Evolutionary conservation across 2,888 invertebrate genomes (phyloP).

Genomic region (Linnaemya tessellans): DNA sequence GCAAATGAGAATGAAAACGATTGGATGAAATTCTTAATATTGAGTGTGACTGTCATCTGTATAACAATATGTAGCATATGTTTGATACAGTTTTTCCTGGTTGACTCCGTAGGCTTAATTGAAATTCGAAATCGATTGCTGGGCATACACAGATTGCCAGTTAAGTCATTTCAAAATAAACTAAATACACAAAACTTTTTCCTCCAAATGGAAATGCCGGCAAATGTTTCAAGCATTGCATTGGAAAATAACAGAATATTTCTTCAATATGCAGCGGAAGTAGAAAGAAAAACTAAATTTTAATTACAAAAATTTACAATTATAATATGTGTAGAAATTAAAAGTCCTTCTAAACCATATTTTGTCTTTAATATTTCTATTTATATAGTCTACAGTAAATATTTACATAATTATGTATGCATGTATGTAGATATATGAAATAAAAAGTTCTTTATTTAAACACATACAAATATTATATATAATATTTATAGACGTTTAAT

Average conservation of each 20-base stretch:
- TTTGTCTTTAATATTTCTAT: too few relatives aligned
- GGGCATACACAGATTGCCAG: constrained; percentile 74
- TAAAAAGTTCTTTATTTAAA: too few relatives aligned
- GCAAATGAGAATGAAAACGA: constrained; percentile 46
- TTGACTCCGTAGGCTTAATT: constrained; percentile 76
- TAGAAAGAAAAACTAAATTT: constrained; percentile 41
- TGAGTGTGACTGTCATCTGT: constrained; percentile 72
- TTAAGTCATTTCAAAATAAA: constrained; percentile 75
- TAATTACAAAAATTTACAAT: constrained; percentile 15
- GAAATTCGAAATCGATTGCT: constrained; percentile 79
- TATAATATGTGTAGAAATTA: too few relatives aligned
- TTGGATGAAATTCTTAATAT: constrained; percentile 75
- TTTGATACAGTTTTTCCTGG: constrained; percentile 75
- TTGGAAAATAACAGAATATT: constrained; percentile 76
- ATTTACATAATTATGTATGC: too few relatives aligned
- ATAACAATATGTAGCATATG: constrained; percentile 74
- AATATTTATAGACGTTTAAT: too few relatives aligned
- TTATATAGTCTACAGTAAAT: too few relatives aligned
- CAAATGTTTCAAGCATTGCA: constrained; percentile 75
- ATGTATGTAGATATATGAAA: too few relatives aligned
- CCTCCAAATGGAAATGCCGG: constrained; percentile 76
- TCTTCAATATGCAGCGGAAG: constrained; percentile 77
- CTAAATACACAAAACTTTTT: constrained; percentile 79
- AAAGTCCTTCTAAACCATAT: too few relatives aligned
- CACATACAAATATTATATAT: too few relatives aligned